Evolutionary conservation across 2,888 invertebrate genomes (phyloP).

Genomic region (Myopa tessellatipennis): DNA sequence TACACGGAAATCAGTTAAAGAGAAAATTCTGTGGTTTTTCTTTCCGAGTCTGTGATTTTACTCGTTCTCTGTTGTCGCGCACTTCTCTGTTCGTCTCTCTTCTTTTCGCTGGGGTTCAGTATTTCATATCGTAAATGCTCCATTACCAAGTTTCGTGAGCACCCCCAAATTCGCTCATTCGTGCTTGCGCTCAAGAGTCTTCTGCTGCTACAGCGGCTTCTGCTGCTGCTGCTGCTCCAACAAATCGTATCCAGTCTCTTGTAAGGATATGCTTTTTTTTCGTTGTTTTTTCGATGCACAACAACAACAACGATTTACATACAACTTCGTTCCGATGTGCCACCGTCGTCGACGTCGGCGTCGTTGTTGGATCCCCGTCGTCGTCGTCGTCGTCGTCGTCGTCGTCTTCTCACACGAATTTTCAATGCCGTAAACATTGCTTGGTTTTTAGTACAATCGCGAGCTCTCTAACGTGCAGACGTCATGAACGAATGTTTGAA

Average conservation of each 20-base stretch:
- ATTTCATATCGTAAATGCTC: conserved; percentile 26
- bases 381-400: conserved; percentile 28
- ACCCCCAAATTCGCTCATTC: background rate
- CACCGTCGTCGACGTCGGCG: conserved; percentile 37
- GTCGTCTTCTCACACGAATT: conserved; percentile 19
- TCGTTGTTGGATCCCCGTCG: conserved; percentile 30
- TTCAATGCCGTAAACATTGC: conserved; percentile 21
- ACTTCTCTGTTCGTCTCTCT: background rate
- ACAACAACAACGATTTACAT: conserved; percentile 28
- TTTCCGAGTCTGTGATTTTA: background rate
- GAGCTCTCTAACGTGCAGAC: conserved; percentile 52
- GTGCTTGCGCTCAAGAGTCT: background rate
- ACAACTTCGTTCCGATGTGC: conserved; percentile 24
- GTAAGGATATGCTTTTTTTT: conserved; percentile 3
- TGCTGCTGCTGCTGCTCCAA: background rate
- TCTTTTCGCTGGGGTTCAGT: background rate
- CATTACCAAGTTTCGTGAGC: conserved; percentile 29
- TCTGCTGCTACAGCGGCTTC: background rate
- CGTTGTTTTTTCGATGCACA: conserved; percentile 1
- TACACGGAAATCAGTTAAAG: background rate
- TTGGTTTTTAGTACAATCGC: conserved; percentile 53
- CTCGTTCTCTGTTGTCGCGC: background rate
- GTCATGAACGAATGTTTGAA: conserved; percentile 42
- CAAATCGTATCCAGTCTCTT: background rate
- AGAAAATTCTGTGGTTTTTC: background rate